phyloP scores from a whole-genome alignment of 2,113 vertebrate species.

The Gymnarchus niloticus region DNA sequence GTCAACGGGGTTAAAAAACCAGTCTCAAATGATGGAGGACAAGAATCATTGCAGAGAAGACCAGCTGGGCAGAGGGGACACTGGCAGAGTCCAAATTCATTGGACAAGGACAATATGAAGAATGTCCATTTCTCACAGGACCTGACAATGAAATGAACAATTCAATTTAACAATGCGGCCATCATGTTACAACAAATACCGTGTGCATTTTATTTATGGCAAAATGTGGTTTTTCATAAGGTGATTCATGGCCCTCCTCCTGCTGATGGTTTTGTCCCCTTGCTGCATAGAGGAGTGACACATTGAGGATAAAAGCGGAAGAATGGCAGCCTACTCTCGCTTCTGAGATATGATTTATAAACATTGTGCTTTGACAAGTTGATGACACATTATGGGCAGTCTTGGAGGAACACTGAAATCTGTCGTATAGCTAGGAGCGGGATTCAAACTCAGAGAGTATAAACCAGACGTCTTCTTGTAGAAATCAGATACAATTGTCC shows the following conservation, averaged over 20 bases:
- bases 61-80: background rate
- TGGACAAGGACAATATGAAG: background rate
- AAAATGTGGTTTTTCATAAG: background rate
- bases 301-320: background rate
- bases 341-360: background rate
- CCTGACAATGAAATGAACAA: background rate
- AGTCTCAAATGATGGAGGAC: background rate
- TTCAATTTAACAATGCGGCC: background rate
- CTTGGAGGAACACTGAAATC: background rate
- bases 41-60: background rate
- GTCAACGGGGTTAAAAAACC: background rate
- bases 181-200: background rate
- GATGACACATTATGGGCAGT: background rate
- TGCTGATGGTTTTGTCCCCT: background rate
- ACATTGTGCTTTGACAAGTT: background rate
- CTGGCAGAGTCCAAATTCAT: background rate
- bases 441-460: background rate
- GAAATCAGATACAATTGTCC: background rate
- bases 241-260: background rate
- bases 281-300: background rate
- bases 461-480: background rate
- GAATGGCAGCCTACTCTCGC: background rate
- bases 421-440: background rate
- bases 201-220: background rate
- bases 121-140: background rate